phyloP scores from a whole-genome alignment of 2,113 vertebrate genomes.

The Calyptomena viridis region DNA sequence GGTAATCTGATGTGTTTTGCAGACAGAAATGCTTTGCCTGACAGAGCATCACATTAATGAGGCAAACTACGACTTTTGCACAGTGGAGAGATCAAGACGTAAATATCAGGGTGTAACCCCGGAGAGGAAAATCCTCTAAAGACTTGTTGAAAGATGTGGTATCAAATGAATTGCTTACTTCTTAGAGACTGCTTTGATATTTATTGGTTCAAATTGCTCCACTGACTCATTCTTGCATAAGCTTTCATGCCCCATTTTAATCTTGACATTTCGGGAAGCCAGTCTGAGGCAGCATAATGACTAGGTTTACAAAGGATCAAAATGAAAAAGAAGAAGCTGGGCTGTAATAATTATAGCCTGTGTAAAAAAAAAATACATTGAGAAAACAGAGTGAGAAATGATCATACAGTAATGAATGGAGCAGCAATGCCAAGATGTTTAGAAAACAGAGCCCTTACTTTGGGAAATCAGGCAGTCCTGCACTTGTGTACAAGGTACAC shows the following conservation, averaged over 20 bases:
- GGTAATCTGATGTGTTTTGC: constrained; percentile 23
- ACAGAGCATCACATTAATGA: constrained; percentile 24
- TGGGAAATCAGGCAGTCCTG: constrained; percentile 4
- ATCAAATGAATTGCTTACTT: constrained; percentile 81
- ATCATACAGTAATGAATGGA: constrained; percentile 53
- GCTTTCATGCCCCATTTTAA: constrained; percentile 73
- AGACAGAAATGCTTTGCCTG: constrained; percentile 23
- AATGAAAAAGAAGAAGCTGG: constrained; percentile 63
- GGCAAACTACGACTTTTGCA: constrained; percentile 37
- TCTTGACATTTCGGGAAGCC: constrained; percentile 74
- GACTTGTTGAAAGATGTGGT: constrained; percentile 79
- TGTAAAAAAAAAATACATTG: constrained; percentile 43
- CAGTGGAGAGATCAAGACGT: constrained; percentile 47
- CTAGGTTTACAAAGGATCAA: constrained; percentile 75
- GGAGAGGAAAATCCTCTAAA: constrained; percentile 72
- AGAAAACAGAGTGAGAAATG: constrained; percentile 67
- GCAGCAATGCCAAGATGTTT: constrained; percentile 25
- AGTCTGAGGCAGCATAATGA: constrained; percentile 70
- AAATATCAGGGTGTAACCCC: constrained; percentile 69
- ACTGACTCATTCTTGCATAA: constrained; percentile 76
- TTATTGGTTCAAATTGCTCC: constrained; percentile 83
- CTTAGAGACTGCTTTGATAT: constrained; percentile 79
- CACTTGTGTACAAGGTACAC: neutral
- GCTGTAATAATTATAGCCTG: constrained; percentile 68
- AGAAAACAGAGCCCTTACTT: constrained; percentile 10